phyloP scores from a whole-genome alignment of 2,888 invertebrate species.

The Hoplodrina ambigua region DNA sequence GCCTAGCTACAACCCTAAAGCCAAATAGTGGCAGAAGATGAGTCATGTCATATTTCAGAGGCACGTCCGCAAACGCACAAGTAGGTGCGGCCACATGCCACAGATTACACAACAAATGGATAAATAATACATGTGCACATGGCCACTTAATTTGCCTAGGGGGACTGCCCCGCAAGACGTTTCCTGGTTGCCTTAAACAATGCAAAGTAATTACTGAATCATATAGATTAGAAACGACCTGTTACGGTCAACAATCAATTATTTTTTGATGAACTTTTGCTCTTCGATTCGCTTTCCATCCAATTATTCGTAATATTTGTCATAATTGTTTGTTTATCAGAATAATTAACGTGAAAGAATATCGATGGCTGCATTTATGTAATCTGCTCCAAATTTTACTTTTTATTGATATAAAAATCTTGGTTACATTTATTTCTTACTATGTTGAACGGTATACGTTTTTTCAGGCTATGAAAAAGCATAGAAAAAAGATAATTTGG shows the following conservation, averaged over 20 bases:
- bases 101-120: slow-evolving; percentile 35
- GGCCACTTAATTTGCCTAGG: slow-evolving; percentile 13
- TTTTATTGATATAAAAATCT: background rate
- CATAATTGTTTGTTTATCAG: slow-evolving; percentile 40
- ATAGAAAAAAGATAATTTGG: background rate
- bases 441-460: background rate
- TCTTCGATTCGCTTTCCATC: slow-evolving; percentile 57
- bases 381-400: background rate
- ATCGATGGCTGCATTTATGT: slow-evolving; percentile 21
- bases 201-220: slow-evolving; percentile 12
- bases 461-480: slow-evolving; percentile 2
- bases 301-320: slow-evolving; percentile 33
- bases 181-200: slow-evolving; percentile 36
- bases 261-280: slow-evolving; percentile 29
- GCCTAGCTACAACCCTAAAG: background rate
- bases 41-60: slow-evolving; percentile 16
- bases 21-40: background rate
- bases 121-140: slow-evolving; percentile 20
- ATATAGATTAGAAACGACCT: slow-evolving; percentile 40
- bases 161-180: slow-evolving; percentile 8
- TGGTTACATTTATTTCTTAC: background rate
- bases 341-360: slow-evolving; percentile 24
- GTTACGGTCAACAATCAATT: slow-evolving; percentile 35
- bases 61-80: background rate
- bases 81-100: slow-evolving; percentile 27